Base-by-base conservation (phyloP, 2,797 vertebrate species). In the Gephyroberyx darwinii region DNA sequence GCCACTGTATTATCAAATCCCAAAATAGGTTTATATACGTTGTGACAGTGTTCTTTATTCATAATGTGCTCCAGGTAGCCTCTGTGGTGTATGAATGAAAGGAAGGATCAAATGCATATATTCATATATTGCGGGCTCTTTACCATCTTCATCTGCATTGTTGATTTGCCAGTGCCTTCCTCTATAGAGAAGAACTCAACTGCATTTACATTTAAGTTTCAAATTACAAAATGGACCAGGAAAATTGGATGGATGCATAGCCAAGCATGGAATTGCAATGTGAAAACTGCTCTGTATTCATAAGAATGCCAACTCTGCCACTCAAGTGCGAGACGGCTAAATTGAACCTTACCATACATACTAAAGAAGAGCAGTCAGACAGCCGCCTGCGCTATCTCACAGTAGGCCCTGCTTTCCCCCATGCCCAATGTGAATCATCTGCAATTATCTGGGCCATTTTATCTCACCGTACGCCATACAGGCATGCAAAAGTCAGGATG, bases 261-360 rank as follows among this genome's bases (percentile, higher is more conserved):
- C 26, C 48, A 60, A 14, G 17, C 54, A 14, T 68, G 39, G 19
- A 53, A 10, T 48, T 41, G 57, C 58, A 26, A 22, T 39, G 59
- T 67, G 62, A 62, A 50, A 65, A 61, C 69, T 74, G 63, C 57
- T 81, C 78, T 67, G 79, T 84, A 84, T 81, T 81, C 78, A 79
- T 78, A 69, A 76, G 65, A 67, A 61, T 52, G 61, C 43, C 9
- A 50, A 70, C 57, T 54, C 59, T 16, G 69, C 58, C 22, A 59
- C 69, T 74, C 26, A 57, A 77, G 62, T 50, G 47, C 62, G 43
- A 70, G 52, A 75, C 56, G 56, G 20, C 69, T 75, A 75, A 62
- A 77, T 69, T 75, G 64, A 77, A 78, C 31, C 60, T 53, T 62
- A 74, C 17, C 61, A 57, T 47, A 37, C 20, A 56, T 69, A 69